Percentiles rank a stretch among this genome's conserved stretches.
These are phyloP conservation scores for Myiotriccus ornatus DNA, from an alignment of 2,797 vertebrate genomes.

Conservation along the genomic window DNA sequence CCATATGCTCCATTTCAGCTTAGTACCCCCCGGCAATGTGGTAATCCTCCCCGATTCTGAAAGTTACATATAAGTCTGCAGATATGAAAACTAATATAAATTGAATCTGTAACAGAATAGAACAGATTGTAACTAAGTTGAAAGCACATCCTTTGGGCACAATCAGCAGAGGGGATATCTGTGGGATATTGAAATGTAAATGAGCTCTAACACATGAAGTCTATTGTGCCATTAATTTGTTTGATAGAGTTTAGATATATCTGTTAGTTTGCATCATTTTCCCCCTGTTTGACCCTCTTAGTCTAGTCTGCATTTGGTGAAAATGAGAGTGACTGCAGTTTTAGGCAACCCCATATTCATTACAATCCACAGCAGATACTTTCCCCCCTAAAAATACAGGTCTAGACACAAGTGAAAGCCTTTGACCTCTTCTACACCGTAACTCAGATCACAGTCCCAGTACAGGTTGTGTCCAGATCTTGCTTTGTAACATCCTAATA, in stretches of 20 bases:
- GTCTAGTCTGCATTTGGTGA: not conserved
- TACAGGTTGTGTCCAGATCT: not conserved
- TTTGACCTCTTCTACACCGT: not conserved
- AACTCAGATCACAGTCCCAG: not conserved
- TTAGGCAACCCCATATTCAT: not conserved
- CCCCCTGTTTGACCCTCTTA: not conserved
- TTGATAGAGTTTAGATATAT: not conserved
- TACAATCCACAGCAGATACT: not conserved
- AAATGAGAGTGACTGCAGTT: not conserved
- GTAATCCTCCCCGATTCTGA: conserved; percentile 8
- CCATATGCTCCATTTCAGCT: conserved; percentile 45
- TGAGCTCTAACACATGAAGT: not conserved
- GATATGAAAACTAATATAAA: not conserved
- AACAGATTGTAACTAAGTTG: not conserved
- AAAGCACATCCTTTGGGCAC: conserved; percentile 34
- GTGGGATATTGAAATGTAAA: conserved; percentile 39
- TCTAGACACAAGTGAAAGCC: not conserved
- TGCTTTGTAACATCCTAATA: not conserved
- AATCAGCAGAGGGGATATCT: conserved; percentile 11
- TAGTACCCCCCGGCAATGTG: not conserved
- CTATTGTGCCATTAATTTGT: not conserved
- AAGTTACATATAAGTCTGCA: not conserved
- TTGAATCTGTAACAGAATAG: not conserved
- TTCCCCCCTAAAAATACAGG: not conserved
- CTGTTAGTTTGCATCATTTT: not conserved